Evolutionary conservation across 2,888 invertebrate genomes (phyloP), one percentile per base, ranked within the genome.

Genomic region (Timema podura): DNA sequence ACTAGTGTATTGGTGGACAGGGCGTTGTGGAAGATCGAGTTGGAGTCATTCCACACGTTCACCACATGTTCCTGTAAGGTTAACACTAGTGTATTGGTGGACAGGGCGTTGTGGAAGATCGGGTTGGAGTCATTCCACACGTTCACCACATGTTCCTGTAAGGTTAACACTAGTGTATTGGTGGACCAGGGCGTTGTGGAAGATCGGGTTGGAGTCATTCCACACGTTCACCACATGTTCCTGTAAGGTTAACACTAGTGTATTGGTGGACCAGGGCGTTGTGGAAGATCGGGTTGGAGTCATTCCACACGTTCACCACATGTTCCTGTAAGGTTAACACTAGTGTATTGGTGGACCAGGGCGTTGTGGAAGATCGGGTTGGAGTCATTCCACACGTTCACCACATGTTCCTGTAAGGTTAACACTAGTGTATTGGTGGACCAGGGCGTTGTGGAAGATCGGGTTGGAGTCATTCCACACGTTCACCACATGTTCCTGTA

Each of bases 151-250:
- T 99, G 97, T 79, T 98, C 98, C 84, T 86, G 76, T 69, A 76
- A 75, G 61, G 69, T 48, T 71, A 70, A 74, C 46, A 73, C 9
- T 30, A 30, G 3, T 30, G 30, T 30, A 30, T 30, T 30, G 30
- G 78, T 92, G 92, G 5, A 96, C 67, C 67, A 99, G 83, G 5
- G 92, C 91, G 79, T 98, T 96, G 81, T 99, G 98, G 77, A 96
- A 93, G 65, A 91, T 79, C 0, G 93, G 86, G 78, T 91, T 92
- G 0, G 85, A 86, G 75, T 99, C 98, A 73, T 89, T 87, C 96
- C 98, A 98, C 5, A 88, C 87, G 73, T 91, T 87, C 47, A 99
- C 93, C 0, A 98, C 89, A 79, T 99, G 97, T 79, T 98, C 98
- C 84, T 86, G 76, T 69, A 76, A 75, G 61, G 68, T 48, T 71